Evolutionary conservation across 2,888 invertebrate species (phyloP).

Genomic region (Frankliniella intonsa): DNA sequence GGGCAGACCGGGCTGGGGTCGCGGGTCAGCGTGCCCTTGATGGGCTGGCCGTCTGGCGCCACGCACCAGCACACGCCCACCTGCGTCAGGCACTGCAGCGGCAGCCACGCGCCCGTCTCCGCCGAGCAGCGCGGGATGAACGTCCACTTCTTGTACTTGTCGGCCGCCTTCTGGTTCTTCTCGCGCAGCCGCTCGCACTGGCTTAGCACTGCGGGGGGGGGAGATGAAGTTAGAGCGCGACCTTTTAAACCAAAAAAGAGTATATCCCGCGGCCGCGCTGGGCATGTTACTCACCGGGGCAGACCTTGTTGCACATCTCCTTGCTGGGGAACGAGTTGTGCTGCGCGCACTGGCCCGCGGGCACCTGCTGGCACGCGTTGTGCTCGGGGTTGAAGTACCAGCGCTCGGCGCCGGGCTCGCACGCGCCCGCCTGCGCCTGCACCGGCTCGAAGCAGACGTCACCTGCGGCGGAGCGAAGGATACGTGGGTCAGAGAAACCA

Average conservation of each 20-base stretch:
- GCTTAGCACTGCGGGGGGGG: conserved; percentile 56
- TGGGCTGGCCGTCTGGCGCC: conserved; percentile 71
- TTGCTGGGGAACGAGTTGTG: conserved; percentile 81
- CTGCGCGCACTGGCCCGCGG: conserved; percentile 69
- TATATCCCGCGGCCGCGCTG: background rate
- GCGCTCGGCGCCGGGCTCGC: conserved; percentile 42
- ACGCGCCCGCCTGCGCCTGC: conserved; percentile 50
- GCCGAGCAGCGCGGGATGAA: conserved; percentile 74
- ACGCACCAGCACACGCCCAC: conserved; percentile 86
- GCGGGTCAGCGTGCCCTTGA: conserved; percentile 73
- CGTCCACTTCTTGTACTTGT: conserved; percentile 66
- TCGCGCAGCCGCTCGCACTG: conserved; percentile 75
- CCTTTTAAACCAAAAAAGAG: too few species aligned
- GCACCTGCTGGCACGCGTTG: conserved; percentile 70
- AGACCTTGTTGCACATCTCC: conserved; percentile 71
- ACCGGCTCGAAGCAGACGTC: conserved; percentile 75
- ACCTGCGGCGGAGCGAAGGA: conserved; percentile 49
- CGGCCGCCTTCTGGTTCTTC: conserved; percentile 68
- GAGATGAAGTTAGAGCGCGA: background rate
- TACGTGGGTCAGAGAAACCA: background rate
- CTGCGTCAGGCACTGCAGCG: conserved; percentile 72
- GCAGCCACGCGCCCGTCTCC: conserved; percentile 69
- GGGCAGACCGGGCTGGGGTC: conserved; percentile 70
- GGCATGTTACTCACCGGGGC: conserved; percentile 58
- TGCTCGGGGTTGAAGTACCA: conserved; percentile 74